These are phyloP conservation scores for Cepaea nemoralis DNA, from an alignment of 1,140 invertebrate genomes.

Conservation along the genomic window DNA sequence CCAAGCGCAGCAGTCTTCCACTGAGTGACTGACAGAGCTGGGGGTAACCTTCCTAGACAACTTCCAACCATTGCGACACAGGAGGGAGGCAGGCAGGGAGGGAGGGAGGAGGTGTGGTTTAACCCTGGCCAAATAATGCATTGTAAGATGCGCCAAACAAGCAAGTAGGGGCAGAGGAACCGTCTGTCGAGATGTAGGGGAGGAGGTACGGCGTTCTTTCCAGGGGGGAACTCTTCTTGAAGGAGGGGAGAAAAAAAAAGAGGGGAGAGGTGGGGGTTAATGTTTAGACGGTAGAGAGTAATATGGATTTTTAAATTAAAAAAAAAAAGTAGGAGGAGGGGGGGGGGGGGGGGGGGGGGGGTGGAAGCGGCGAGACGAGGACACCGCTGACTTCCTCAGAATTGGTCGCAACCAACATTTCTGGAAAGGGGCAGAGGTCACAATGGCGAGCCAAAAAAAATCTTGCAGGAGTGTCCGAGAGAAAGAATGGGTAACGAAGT, in stretches of 20 bases:
- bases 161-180: neutral
- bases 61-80: neutral
- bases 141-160: constrained; percentile 12
- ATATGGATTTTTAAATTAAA: no score
- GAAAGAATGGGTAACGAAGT: no score
- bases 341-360: no score
- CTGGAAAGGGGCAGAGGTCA: no score
- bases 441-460: no score
- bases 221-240: neutral
- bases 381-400: neutral
- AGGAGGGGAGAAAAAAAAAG: no score
- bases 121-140: constrained; percentile 5
- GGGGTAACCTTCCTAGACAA: neutral
- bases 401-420: neutral
- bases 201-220: no score
- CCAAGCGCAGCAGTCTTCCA: neutral
- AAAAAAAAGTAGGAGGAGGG: neutral
- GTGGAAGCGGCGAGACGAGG: neutral
- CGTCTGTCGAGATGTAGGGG: constrained; percentile 1
- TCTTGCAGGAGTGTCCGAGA: no score
- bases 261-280: neutral
- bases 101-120: neutral
- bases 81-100: neutral
- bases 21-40: neutral
- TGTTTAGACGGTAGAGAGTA: no score